Evolutionary conservation across 2,113 vertebrate species (phyloP), one percentile per base, ranked within the genome.

Genomic region (Tretioscincus oriximinensis): DNA sequence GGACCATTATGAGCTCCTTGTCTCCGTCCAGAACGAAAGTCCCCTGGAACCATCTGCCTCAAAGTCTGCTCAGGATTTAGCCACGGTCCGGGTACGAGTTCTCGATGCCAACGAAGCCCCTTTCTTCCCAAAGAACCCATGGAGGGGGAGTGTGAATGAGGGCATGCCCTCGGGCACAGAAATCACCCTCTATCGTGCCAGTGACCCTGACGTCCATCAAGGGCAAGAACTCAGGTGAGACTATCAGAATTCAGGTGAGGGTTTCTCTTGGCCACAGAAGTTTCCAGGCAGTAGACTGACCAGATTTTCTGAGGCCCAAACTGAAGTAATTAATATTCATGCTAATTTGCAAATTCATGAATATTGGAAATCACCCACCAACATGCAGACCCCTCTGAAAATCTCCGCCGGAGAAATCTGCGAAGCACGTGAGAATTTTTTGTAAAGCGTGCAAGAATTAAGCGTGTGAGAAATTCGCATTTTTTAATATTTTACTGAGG

Each of bases 91-190:
- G 2, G 91, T 99, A 84, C 88, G 60, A 0, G 96, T 99, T 16
- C 85, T 87, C 76, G 98, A 99, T 0, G 88, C 96, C 73, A 99
- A 99, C 0, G 98, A 99, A 87, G 93, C 97, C 0, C 98, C 98
- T 0, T 49, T 86, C 85, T 99, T 99, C 92, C 92, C 73, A 0
- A 93, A 96, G 47, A 95, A 97, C 90, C 97, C 98, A 0, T 96
- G 97, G 78, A 31, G 91, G 58, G 93, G 97, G 61, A 93, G 93
- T 5, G 94, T 98, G 73, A 93, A 93, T 0, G 98, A 99, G 90
- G 97, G 97, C 1, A 90, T 92, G 0, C 78, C 81, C 1, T 94
- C 96, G 0, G 97, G 97, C 2, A 97, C 96, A 3, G 12, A 94
- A 0, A 90, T 99, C 89, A 90, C 90, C 89, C 91, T 87, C 41